Base-by-base conservation (phyloP, 1,140 invertebrate genomes). In the Papilio polyxenes region DNA sequence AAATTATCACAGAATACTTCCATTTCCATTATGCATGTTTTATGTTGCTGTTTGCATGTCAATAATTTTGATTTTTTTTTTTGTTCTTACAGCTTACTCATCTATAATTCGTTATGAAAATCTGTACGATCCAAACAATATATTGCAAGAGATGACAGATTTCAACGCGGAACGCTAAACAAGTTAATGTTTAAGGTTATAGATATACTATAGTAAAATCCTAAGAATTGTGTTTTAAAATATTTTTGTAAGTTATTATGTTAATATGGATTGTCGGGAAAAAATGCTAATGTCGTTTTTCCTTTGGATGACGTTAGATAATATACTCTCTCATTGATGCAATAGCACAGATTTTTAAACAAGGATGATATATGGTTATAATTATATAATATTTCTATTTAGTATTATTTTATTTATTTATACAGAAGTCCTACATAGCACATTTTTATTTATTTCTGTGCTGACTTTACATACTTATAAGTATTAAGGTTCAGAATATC, bases 111-210 rank as follows among this genome's bases (percentile, higher is more conserved):
- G 48, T 23, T 77, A 77, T 37, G 75, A 77, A 77, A 77, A 77
- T 53, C 23, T 51, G 3, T 77, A 56, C 48, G 75, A 77, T 53
- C 75, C 49, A 31, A 77, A 53, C 53, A 56, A 56, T 77, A 77
- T 77, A 56, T 31, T 77, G 2, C 44, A 77, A 77, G 75, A 77
- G 20, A 77, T 77, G 75, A 77, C 75, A 77, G 75, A 77, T 77
- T 77, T 77, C 44, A 49, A 77, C 48, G 23, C n/a, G 75, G 75
- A 37, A 56, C n/a, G 13, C 11, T 75, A 75, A 77, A 20, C 23
- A 6, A 37, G 23, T 72, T 37, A 37, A 69, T 37, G 31, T 15
- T 37, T 72, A 17, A 15, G 23, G n/a, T n/a, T 62, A 20, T 62
- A 62, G n/a, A 59, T 6, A n/a, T 59, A 20, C 31, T 65, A 11